Conservation (phyloP, 2,888 invertebrate genomes). For the Omphaloscelis lunosa region DNA sequence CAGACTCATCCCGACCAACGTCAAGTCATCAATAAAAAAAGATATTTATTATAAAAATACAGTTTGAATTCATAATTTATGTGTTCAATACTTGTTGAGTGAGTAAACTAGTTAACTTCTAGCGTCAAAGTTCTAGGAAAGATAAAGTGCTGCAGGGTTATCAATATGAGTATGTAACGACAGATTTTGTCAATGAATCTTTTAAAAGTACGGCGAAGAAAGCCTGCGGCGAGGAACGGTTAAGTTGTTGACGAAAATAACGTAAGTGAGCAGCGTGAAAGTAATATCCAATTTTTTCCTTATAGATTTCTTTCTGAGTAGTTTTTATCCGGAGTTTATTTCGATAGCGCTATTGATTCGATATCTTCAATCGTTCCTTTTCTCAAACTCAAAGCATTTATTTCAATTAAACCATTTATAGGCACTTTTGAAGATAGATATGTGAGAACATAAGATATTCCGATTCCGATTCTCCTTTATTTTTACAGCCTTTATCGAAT, state of each 20-base stretch:
- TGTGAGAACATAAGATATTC: background rate
- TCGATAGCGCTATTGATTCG: background rate
- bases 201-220: conserved; percentile 23
- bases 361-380: background rate
- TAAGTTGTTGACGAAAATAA: conserved; percentile 15
- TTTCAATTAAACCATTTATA: background rate
- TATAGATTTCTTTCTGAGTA: background rate
- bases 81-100: too few relatives aligned
- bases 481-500: too few relatives aligned
- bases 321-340: background rate
- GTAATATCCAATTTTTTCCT: background rate
- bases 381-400: background rate
- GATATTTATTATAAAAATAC: too few relatives aligned
- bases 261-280: background rate
- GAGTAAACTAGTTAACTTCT: background rate
- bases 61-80: too few relatives aligned
- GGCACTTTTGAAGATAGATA: background rate
- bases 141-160: conserved; percentile 14
- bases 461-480: too few relatives aligned
- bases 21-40: too few relatives aligned
- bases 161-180: conserved; percentile 1
- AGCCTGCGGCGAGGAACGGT: background rate
- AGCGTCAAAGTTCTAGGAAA: conserved; percentile 13
- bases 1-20: too few relatives aligned
- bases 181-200: conserved; percentile 14